phyloP scores from a whole-genome alignment of 2,888 invertebrate species.

The Limnephilus lunatus region DNA sequence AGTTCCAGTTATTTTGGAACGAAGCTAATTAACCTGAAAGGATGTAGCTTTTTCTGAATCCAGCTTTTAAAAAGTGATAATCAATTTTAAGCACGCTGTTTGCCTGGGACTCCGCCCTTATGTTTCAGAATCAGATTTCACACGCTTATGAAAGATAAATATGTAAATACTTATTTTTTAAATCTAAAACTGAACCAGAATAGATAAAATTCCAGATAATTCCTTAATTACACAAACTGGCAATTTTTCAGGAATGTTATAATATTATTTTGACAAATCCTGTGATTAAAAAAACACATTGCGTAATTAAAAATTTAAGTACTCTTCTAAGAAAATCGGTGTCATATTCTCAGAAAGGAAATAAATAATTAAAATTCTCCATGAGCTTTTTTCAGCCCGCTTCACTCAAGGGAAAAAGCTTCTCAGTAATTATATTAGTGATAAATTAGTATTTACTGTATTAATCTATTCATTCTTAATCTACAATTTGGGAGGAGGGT shows the following conservation, averaged over 20 bases:
- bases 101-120: neutral
- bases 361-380: neutral
- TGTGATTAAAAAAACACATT: neutral
- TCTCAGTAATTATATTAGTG: neutral
- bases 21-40: neutral
- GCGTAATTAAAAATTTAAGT: neutral
- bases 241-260: neutral
- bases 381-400: neutral
- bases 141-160: neutral
- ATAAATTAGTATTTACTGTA: neutral
- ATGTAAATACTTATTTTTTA: no score
- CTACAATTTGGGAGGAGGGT: no score
- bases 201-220: neutral
- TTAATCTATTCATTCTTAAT: neutral
- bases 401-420: no score
- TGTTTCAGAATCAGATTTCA: neutral
- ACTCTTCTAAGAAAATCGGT: neutral
- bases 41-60: neutral
- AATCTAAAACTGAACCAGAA: no score
- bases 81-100: neutral
- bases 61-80: neutral
- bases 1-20: neutral
- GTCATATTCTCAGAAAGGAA: neutral
- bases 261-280: neutral
- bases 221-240: neutral